These are phyloP conservation scores for Campylomormyrus tamandua DNA, from an alignment of 2,113 vertebrate genomes.

Conservation along the genomic window DNA sequence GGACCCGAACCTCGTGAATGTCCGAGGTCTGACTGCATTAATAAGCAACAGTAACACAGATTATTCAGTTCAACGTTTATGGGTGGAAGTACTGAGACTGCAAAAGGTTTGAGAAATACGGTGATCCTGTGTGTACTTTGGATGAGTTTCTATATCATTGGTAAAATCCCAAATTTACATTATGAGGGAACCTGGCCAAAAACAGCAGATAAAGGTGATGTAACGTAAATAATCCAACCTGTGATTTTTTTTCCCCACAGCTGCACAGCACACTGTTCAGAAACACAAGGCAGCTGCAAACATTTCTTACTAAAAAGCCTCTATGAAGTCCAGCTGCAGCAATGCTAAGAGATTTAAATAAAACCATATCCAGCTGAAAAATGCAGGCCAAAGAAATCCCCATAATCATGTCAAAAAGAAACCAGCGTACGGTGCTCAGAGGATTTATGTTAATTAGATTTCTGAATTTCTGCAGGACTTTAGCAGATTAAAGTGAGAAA, in stretches of 20 bases:
- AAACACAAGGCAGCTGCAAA: background rate
- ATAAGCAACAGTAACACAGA: background rate
- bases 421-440: background rate
- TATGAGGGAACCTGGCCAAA: conserved; percentile 53
- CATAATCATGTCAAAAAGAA: background rate
- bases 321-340: background rate
- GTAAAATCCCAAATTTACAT: conserved; percentile 48
- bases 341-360: background rate
- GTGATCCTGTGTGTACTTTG: conserved; percentile 37
- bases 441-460: background rate
- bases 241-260: background rate
- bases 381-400: background rate
- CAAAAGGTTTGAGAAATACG: conserved; percentile 14
- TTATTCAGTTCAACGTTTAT: conserved; percentile 19
- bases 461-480: background rate
- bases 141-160: conserved; percentile 51
- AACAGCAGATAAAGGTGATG: conserved; percentile 40
- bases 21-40: background rate
- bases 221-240: background rate
- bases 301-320: background rate
- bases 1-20: too few relatives aligned
- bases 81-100: background rate
- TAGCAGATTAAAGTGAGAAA: background rate
- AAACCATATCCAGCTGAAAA: background rate
- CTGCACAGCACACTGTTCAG: background rate